Base-by-base conservation (phyloP, 2,113 vertebrate species). In the Halcyon malimbica region DNA sequence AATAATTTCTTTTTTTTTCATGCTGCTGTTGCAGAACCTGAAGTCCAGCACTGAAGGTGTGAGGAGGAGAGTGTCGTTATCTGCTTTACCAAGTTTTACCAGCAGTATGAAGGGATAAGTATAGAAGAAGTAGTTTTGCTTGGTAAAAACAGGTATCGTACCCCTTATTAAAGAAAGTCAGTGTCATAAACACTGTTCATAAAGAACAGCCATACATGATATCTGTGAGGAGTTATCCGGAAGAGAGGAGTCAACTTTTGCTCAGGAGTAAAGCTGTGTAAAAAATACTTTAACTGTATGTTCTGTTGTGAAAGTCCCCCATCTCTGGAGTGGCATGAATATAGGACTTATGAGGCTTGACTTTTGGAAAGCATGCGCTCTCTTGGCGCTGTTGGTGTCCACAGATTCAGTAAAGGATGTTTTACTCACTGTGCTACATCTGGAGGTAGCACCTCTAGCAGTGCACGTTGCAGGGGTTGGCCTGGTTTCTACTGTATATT, bases 201-300 rank as follows among this genome's bases (percentile, higher is more conserved):
- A 16, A 10, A 25, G n/a, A 64, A 18, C 1, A 2, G 44, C 41
- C 4, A 1, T 5, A 0, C 2, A 1, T 50, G 26, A 9, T 57
- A 31, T 5, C 21, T 46, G 16, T 20, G 25, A 74, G 68, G 17
- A 65, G 13, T 56, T 42, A 28, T 16, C 44, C 19, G 23, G 51
- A 86, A 13, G 15, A 75, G 17, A 48, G 39, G 33, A 57, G 21
- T 28, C 64, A 3, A 5, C 10, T 71, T 41, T 50, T 57, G 18
- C 28, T 62, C 41, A 42, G 41, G 33, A 57, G 25, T 77, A 81
- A 56, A 46, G 7, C 28, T 74, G 41, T 8, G 8, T 39, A 44
- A 78, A 65, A 74, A 62, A 15, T n/a, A 50, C 13, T 60, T 77
- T 1, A 65, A 21, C 19, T 65, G 2, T 44, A 24, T 13, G 13